Base-by-base conservation (phyloP, 2,113 vertebrate genomes). In the Oxygymnocypris stewartii region DNA sequence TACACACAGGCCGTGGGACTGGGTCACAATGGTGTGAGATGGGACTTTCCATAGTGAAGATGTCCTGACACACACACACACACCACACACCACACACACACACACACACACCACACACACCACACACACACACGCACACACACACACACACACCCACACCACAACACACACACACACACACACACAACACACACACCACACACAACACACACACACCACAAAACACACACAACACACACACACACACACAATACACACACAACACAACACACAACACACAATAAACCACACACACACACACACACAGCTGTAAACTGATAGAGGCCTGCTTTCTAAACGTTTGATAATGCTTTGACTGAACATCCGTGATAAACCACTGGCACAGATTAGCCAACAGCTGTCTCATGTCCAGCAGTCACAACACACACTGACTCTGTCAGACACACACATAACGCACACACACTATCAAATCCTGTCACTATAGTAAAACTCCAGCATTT, bases 331-430 rank as follows among this genome's bases (percentile, higher is more conserved):
- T 59, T 61, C 78, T 63, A n/a, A 42, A 80, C 12, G 23, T 16
- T 6, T 44, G 59, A 16, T 47, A 13, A 81, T 28, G 51, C 77
- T 57, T 23, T 57, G 28, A 16, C 77, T 18, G 51, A 37, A 51
- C 25, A 54, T 40, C 59, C 8, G 7, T 1, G 35, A 40, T 12
- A 42, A 79, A 42, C 31, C 35, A 65, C 40, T 81, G 4, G 18
- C 14, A 80, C 57, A 80, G 37, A 80, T 80, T 65, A 81, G 35
- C 78, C 78, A 80, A 42, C 54, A 80, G 31, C 78, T 49, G 57
- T 37, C 18, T 84, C n/a, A 1, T 78, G 40, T 85, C 57, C n/a
- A 31, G 16, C 13, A 12, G 31, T 84, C 42, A 74, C 57, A 59
- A 85, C 57, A 79, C 74, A 85, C 73, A 47, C n/a, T n/a, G n/a